Conservation (phyloP, 2,888 invertebrate species). For the Limnephilus rhombicus region DNA sequence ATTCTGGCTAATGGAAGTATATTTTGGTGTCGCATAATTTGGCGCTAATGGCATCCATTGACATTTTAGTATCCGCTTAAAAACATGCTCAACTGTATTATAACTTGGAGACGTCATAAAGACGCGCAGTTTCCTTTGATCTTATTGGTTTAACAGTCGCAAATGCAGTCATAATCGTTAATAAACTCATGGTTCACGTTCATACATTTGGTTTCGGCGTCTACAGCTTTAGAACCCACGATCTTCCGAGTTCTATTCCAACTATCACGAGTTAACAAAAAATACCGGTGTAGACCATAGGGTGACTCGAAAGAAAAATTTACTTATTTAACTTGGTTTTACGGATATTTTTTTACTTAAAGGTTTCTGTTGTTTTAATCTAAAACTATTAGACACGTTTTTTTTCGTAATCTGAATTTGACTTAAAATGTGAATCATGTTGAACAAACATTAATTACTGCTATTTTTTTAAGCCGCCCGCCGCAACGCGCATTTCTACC, state of each 20-base stretch:
- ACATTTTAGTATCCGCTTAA: neutral
- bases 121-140: neutral
- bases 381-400: too few species aligned
- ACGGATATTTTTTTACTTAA: too few species aligned
- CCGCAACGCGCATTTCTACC: too few species aligned
- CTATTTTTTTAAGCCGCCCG: too few species aligned
- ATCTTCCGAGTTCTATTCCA: neutral
- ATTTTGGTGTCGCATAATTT: neutral
- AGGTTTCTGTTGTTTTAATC: too few species aligned
- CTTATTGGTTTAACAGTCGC: neutral
- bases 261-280: neutral
- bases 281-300: neutral
- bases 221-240: neutral
- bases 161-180: slow-evolving; percentile 1
- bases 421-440: too few species aligned
- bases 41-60: neutral
- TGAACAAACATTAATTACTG: too few species aligned
- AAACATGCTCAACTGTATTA: neutral
- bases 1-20: neutral
- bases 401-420: too few species aligned
- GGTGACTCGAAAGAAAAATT: neutral
- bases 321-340: too few species aligned
- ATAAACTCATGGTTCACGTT: neutral
- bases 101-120: neutral
- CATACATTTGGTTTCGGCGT: neutral